phyloP scores from a whole-genome alignment of 2,797 vertebrate species.

The Halcyon leucocephala region DNA sequence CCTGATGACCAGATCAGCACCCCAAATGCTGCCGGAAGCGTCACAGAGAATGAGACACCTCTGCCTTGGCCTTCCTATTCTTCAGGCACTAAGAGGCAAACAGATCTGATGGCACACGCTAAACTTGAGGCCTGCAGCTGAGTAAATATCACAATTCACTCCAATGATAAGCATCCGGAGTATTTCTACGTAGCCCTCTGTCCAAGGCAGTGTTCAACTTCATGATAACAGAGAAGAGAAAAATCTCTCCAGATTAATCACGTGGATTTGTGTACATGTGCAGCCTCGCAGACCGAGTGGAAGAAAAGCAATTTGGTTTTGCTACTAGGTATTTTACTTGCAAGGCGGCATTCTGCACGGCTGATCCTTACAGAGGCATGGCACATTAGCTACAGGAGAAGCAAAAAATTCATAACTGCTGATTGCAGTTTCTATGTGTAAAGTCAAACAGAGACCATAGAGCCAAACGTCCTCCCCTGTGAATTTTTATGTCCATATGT shows the following conservation, averaged over 20 bases:
- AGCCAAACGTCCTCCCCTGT: neutral
- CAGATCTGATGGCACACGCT: neutral
- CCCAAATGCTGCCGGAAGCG: neutral
- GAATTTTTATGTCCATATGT: constrained; percentile 46
- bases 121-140: constrained; percentile 19
- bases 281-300: neutral
- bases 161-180: constrained; percentile 5
- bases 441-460: neutral
- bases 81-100: neutral
- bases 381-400: constrained; percentile 46
- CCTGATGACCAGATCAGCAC: neutral
- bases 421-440: neutral
- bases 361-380: constrained; percentile 43
- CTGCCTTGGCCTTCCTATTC: neutral
- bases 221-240: neutral
- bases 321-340: neutral
- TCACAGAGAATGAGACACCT: accelerated
- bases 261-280: neutral
- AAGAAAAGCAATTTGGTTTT: constrained; percentile 20
- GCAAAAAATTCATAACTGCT: neutral
- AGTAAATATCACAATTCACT: constrained; percentile 33
- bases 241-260: neutral
- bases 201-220: neutral
- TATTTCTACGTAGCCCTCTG: neutral
- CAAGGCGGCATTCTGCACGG: constrained; percentile 26